These are phyloP conservation scores for Patella depressa DNA, from an alignment of 2,888 invertebrate genomes.

Conservation along the genomic window DNA sequence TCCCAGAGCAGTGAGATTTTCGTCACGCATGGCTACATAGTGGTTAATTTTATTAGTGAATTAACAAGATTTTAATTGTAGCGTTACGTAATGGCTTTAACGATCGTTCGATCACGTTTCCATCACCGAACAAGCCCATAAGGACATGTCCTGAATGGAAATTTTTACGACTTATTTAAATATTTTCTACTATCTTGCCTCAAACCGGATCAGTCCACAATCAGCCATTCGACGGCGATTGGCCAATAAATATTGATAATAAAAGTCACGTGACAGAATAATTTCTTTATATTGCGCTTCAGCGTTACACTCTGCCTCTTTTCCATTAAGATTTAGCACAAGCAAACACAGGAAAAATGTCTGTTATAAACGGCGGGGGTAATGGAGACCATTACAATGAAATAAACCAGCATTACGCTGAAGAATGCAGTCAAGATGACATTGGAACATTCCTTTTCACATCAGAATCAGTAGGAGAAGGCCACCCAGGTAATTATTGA, in stretches of 20 bases:
- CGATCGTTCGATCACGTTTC: no score
- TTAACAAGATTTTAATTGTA: no score
- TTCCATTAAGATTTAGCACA: conserved; percentile 45
- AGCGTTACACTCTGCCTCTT: conserved; percentile 50
- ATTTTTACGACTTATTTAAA: no score
- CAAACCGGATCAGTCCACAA: conserved; percentile 14
- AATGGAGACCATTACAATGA: conserved; percentile 56
- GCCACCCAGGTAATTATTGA: conserved; percentile 67
- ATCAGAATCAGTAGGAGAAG: conserved; percentile 72
- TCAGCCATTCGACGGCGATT: conserved; percentile 9
- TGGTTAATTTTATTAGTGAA: no score
- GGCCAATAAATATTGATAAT: conserved; percentile 17
- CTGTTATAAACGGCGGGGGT: conserved; percentile 34
- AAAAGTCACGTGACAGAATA: conserved; percentile 37
- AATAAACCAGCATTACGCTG: conserved; percentile 61
- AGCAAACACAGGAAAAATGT: conserved; percentile 37
- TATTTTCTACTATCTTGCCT: no score
- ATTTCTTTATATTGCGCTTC: conserved; percentile 39
- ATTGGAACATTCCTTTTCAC: conserved; percentile 69
- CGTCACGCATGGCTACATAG: no score
- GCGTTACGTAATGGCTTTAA: no score
- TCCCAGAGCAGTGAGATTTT: no score
- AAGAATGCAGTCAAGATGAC: conserved; percentile 65
- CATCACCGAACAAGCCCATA: no score
- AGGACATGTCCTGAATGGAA: no score